A percentile compares a stretch with the other conserved stretches of the same genome.
These are phyloP conservation scores for Brotogeris chrysoptera DNA, from an alignment of 2,797 vertebrate genomes.

Conservation along the genomic window DNA sequence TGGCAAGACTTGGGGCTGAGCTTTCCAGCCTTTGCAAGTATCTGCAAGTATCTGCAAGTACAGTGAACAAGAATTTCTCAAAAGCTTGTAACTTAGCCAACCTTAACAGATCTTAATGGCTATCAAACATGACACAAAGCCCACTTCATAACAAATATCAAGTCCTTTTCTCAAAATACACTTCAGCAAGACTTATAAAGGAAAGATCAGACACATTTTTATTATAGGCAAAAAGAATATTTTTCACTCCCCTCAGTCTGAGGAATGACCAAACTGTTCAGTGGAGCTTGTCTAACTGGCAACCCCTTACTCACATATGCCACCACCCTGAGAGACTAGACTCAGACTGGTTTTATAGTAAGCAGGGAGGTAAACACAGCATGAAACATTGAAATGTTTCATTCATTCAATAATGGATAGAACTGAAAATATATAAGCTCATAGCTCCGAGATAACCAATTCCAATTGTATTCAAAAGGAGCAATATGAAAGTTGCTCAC, in stretches of 20 bases:
- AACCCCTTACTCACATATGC: background rate
- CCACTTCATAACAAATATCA: background rate
- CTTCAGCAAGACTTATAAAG: background rate
- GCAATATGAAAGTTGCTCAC: background rate
- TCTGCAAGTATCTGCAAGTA: background rate
- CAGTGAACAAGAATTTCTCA: background rate
- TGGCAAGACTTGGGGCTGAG: background rate
- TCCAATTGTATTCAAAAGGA: background rate
- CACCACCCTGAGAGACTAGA: background rate
- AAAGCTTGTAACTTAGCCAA: background rate
- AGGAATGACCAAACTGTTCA: background rate
- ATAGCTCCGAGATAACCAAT: background rate
- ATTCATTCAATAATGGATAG: background rate
- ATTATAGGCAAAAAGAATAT: background rate
- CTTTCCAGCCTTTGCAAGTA: background rate
- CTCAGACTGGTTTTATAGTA: background rate
- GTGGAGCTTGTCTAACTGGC: background rate
- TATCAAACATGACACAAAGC: background rate
- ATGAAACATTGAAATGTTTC: background rate
- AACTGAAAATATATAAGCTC: background rate
- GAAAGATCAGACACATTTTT: background rate
- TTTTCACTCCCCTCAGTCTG: background rate
- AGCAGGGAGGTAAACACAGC: background rate
- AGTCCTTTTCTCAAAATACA: background rate
- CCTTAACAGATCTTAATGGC: background rate